phyloP scores from a whole-genome alignment of 2,113 vertebrate genomes.

The Monopterus albus region DNA sequence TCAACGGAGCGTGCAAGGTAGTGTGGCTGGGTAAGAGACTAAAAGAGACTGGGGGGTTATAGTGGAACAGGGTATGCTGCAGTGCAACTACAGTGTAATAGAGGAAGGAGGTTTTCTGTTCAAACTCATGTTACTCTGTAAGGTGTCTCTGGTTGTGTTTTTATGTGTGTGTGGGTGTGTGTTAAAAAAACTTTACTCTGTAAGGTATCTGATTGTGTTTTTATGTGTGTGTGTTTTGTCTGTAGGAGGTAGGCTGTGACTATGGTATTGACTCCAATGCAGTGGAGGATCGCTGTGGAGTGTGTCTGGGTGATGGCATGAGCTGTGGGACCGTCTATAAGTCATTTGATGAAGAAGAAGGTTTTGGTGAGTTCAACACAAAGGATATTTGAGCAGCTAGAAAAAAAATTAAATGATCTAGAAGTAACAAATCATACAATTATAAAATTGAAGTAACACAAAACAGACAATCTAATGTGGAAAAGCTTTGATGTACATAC shows the following conservation, averaged over 20 bases:
- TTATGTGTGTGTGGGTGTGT: constrained; percentile 6
- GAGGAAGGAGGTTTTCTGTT: constrained; percentile 2
- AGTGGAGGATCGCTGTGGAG: constrained; percentile 93
- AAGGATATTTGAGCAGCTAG: constrained; percentile 28
- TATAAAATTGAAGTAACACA: constrained; percentile 28
- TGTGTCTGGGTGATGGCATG: constrained; percentile 92
- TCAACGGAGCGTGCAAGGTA: constrained; percentile 99
- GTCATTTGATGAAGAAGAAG: constrained; percentile 88
- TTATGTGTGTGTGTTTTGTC: constrained; percentile 41
- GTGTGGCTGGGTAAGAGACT: constrained; percentile 83
- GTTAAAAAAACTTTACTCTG: too few relatives aligned
- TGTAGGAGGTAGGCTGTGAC: constrained; percentile 93
- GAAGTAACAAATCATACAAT: constrained; percentile 10
- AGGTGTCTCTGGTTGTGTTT: constrained; percentile 17
- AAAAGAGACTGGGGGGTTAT: constrained; percentile 25
- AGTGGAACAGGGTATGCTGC: constrained; percentile 14
- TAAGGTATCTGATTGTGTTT: too few relatives aligned
- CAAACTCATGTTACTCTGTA: constrained; percentile 5
- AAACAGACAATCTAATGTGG: constrained; percentile 50
- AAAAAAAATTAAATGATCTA: constrained; percentile 16
- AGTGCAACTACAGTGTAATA: not conserved
- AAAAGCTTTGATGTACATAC: constrained; percentile 38
- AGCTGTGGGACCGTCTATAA: constrained; percentile 90
- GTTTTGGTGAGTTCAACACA: constrained; percentile 85
- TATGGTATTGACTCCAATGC: constrained; percentile 94